phyloP scores from a whole-genome alignment of 2,888 invertebrate genomes.

The Chrysopilus asiliformis region DNA sequence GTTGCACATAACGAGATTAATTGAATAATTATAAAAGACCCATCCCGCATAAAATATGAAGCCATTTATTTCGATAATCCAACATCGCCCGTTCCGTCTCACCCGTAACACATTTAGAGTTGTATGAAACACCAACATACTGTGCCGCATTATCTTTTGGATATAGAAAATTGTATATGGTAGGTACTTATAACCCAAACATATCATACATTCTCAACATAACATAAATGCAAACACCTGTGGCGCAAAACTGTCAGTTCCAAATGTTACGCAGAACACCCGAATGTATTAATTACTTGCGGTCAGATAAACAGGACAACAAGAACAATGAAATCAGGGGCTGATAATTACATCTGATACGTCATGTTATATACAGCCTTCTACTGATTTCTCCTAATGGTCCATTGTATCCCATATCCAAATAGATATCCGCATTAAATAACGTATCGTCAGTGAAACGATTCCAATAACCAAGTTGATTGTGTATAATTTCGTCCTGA shows the following conservation, averaged over 20 bases:
- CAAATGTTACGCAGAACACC: constrained; percentile 17
- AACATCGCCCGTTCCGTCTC: no score
- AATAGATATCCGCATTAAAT: no score
- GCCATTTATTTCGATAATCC: constrained; percentile 13
- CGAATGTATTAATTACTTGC: constrained; percentile 27
- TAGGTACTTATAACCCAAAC: not conserved
- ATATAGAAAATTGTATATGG: not conserved
- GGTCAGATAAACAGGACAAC: constrained; percentile 14
- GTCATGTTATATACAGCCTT: no score
- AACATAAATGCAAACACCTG: constrained; percentile 29
- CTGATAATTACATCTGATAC: constrained; percentile 13
- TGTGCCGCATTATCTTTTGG: no score
- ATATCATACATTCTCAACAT: constrained; percentile 3
- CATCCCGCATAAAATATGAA: constrained; percentile 13
- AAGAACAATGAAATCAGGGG: constrained; percentile 12
- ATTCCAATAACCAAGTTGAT: no score
- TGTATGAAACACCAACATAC: no score
- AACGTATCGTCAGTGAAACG: no score
- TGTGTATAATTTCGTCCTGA: no score
- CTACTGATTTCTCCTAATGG: no score
- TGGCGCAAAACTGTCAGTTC: constrained; percentile 28
- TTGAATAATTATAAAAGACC: constrained; percentile 20
- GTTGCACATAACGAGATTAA: no score
- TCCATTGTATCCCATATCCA: no score
- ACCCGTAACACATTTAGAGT: no score